Evolutionary conservation across 1,140 invertebrate species (phyloP), one percentile per base, ranked within the genome.

Genomic region (Augochlora pura): DNA sequence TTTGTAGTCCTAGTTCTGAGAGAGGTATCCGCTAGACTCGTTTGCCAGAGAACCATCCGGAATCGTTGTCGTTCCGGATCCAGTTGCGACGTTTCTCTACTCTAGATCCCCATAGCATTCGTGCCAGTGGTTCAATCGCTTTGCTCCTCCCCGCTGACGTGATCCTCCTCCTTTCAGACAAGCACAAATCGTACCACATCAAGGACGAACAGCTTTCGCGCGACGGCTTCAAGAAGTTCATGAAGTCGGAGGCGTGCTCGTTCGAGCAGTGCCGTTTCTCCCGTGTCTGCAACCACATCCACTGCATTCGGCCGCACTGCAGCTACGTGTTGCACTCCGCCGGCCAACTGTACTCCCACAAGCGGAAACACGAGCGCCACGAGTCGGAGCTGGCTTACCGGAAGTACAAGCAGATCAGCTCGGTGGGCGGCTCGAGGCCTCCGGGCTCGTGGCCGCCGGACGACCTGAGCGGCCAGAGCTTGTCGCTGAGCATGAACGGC

Each of bases 141-240:
- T n/a, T n/a, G n/a, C n/a, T n/a, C n/a, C n/a, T n/a, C 12, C 0
- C 21, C 4, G 2, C 39, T 7, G 14, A 39, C 10, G 2, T 12
- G 42, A 2, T 8, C 23, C 39, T 8, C 18, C 25, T 63, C 25
- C 4, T 42, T n/a, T 6, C 93, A 99, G 98, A 99, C 93, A 99
- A 99, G 94, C 99, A 99, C 94, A 99, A 99, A 91, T 97, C 98
- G 0, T 99, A 99, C 89, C 99, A 99, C 92, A 98, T 99, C 86
- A 99, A 99, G 93, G 98, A 99, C 92, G 98, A 99, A 90, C 97
- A 99, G 86, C 93, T 99, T 49, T 97, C 96, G 16, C 96, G 97
- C 82, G 99, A 99, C 91, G 98, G 98, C 6, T 99, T 99, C 94
- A 99, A 99, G 91, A 99, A 99, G 91, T 99, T 99, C 90, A 98